Evolutionary conservation across 2,797 vertebrate genomes (phyloP).

Genomic region (Fistularia tabacaria): DNA sequence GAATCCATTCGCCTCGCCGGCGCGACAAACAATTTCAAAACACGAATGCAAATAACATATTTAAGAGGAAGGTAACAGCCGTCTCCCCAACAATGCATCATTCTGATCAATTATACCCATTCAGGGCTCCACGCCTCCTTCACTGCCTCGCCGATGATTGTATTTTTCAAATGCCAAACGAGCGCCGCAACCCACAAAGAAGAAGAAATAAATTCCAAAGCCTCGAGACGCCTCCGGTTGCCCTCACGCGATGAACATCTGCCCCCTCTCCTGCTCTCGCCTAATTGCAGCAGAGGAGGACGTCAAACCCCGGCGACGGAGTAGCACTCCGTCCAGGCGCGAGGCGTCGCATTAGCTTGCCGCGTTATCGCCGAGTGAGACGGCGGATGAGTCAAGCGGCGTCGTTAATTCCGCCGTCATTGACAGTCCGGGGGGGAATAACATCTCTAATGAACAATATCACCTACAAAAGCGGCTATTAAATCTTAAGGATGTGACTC

Average conservation of each 20-base stretch:
- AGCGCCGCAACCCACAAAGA: slow-evolving; percentile 49
- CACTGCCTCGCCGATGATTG: slow-evolving; percentile 64
- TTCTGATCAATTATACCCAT: slow-evolving; percentile 72
- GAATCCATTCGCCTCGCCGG: slow-evolving; percentile 52
- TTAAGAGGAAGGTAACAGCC: slow-evolving; percentile 61
- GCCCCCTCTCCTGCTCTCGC: slow-evolving; percentile 25
- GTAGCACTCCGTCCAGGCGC: slow-evolving; percentile 25
- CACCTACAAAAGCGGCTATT: slow-evolving; percentile 43
- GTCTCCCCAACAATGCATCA: slow-evolving; percentile 64
- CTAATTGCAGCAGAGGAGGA: slow-evolving; percentile 47
- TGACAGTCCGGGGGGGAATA: slow-evolving; percentile 32
- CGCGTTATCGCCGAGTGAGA: slow-evolving; percentile 37
- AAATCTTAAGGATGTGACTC: slow-evolving; percentile 44
- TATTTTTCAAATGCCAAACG: slow-evolving; percentile 74
- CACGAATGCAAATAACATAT: slow-evolving; percentile 67
- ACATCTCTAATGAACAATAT: slow-evolving; percentile 49
- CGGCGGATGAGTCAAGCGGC: slow-evolving; percentile 35
- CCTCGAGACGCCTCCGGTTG: slow-evolving; percentile 23
- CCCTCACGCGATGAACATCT: slow-evolving; percentile 17
- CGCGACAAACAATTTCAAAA: slow-evolving; percentile 54
- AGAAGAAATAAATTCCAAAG: slow-evolving; percentile 14
- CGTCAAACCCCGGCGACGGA: slow-evolving; percentile 19
- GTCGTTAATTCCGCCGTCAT: slow-evolving; percentile 41
- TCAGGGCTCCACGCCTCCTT: slow-evolving; percentile 61
- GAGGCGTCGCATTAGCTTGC: slow-evolving; percentile 35